Conservation (phyloP, 2,797 vertebrate species). For the Leptodactylus fallax region DNA sequence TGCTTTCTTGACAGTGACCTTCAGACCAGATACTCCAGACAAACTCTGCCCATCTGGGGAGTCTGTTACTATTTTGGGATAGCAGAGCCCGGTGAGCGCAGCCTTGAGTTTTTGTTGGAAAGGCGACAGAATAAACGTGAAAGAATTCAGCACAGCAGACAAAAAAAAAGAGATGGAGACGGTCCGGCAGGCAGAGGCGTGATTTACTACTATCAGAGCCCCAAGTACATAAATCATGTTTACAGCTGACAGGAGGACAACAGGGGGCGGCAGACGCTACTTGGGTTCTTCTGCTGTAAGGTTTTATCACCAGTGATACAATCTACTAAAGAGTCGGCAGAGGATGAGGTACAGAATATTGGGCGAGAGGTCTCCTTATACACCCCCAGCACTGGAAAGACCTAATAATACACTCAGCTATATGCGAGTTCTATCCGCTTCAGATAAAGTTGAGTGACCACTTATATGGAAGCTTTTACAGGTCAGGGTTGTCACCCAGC, state of each 20-base stretch:
- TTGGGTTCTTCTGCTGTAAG: not conserved
- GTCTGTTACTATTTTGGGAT: conserved; percentile 3
- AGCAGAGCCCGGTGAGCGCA: not conserved
- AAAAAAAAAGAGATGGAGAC: not conserved
- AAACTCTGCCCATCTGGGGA: not conserved
- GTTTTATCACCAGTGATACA: not conserved
- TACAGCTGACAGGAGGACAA: not conserved
- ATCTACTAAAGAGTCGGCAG: not conserved
- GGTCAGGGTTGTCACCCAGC: too few species aligned
- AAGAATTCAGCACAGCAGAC: not conserved
- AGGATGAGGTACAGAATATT: not conserved
- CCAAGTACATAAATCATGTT: conserved; percentile 7
- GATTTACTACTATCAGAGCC: not conserved
- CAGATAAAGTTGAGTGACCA: too few species aligned
- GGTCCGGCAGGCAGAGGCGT: not conserved
- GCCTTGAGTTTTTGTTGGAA: not conserved
- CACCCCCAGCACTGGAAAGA: too few species aligned
- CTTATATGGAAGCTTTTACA: too few species aligned
- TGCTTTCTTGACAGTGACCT: too few species aligned
- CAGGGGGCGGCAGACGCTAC: not conserved
- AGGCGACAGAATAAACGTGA: not conserved
- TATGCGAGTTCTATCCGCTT: too few species aligned
- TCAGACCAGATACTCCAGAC: not conserved
- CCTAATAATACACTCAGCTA: too few species aligned
- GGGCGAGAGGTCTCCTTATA: too few species aligned